A percentile compares a stretch with the other conserved stretches of the same genome.
Evolutionary conservation across 2,888 invertebrate species (phyloP).

Genomic region (Archips xylosteana): DNA sequence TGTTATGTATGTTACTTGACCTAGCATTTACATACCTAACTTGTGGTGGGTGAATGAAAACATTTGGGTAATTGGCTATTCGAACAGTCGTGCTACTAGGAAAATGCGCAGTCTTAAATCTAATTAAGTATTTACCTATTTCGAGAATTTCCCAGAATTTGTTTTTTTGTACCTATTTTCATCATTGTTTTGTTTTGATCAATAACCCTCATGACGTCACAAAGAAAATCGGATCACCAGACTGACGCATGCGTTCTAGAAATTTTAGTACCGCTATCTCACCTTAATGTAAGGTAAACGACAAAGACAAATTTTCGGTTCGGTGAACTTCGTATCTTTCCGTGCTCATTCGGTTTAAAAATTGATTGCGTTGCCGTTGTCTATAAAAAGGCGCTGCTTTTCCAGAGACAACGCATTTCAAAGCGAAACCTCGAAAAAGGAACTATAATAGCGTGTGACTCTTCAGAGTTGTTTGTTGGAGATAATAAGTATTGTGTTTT

Average conservation of each 20-base stretch:
- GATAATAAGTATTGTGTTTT: constrained; percentile 50
- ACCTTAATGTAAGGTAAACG: constrained; percentile 37
- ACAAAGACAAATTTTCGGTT: constrained; percentile 52
- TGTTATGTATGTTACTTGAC: neutral
- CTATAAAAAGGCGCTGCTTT: constrained; percentile 56
- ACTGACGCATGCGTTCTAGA: constrained; percentile 61
- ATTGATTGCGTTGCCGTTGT: constrained; percentile 48
- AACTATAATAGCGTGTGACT: constrained; percentile 52
- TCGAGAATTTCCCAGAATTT: constrained; percentile 46
- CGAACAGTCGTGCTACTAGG: neutral
- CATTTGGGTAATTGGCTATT: neutral
- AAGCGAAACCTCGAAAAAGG: constrained; percentile 58
- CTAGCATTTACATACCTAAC: neutral
- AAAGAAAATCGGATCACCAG: constrained; percentile 50
- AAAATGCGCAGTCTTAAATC: constrained; percentile 2
- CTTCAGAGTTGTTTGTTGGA: constrained; percentile 55
- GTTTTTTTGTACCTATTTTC: constrained; percentile 47
- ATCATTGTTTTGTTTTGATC: constrained; percentile 41
- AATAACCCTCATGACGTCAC: constrained; percentile 54
- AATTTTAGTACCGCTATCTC: constrained; percentile 50
- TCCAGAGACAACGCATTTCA: constrained; percentile 53
- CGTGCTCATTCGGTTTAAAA: constrained; percentile 48
- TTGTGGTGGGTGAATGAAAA: neutral
- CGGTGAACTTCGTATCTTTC: constrained; percentile 51
- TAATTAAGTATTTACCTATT: constrained; percentile 45